Percentiles rank a stretch among this genome's conserved stretches.
phyloP scores from a whole-genome alignment of 2,113 vertebrate genomes.

The Oxyruncus cristatus region DNA sequence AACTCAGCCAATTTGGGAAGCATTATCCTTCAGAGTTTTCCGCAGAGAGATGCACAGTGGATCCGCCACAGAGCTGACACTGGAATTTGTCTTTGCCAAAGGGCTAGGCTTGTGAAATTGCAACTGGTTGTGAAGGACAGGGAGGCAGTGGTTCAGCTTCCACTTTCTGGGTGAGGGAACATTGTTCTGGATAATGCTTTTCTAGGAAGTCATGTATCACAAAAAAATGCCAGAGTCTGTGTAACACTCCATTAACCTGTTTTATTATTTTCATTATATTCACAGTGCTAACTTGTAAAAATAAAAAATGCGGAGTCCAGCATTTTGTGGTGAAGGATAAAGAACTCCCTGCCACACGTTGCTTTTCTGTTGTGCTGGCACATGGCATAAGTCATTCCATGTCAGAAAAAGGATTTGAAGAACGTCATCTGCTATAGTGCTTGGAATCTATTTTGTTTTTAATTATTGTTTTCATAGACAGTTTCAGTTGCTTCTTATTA shows the following conservation, averaged over 20 bases:
- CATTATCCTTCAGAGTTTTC: background rate
- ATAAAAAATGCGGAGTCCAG: background rate
- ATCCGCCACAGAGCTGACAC: background rate
- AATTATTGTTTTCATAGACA: background rate
- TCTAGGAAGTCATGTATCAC: background rate
- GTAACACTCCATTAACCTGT: background rate
- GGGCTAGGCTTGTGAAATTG: background rate
- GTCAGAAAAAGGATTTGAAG: background rate
- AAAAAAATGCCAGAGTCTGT: background rate
- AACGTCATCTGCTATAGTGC: background rate
- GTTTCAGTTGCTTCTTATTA: background rate
- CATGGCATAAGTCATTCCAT: background rate
- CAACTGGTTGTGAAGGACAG: background rate
- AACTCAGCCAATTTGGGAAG: background rate
- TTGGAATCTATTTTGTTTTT: background rate
- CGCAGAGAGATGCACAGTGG: background rate
- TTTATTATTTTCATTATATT: background rate
- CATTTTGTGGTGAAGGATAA: background rate
- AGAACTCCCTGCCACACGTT: background rate
- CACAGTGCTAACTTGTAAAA: background rate
- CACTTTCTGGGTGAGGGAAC: background rate
- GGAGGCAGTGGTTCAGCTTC: background rate
- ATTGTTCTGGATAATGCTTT: background rate
- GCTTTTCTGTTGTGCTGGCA: background rate
- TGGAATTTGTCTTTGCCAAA: background rate